Evolutionary conservation across 1,140 invertebrate species (phyloP), one percentile per base, ranked within the genome.

Genomic region (Charaxes varanes): DNA sequence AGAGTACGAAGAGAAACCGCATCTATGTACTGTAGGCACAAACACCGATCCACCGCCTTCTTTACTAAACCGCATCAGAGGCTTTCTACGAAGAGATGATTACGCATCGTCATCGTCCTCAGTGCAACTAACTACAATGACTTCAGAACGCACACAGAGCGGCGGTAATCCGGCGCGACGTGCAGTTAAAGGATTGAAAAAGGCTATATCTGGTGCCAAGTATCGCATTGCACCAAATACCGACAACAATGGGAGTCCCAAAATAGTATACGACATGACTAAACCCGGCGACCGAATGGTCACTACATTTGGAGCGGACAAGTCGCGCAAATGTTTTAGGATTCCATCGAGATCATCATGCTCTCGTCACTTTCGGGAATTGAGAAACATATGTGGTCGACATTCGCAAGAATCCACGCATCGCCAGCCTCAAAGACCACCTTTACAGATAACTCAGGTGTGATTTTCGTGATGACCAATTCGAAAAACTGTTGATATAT

Each of bases 401-500:
- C 22, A 71, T 50, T 70, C 66, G 36, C 47, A 47, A 3, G 55
- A 56, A 2, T 57, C 53, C 5, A 60, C 64, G 7, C 65, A 58
- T 4, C 62, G 61, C 1, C 72, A 71, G 16, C 62, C 69, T 0
- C 51, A 64, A 4, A 63, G 63, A 6, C 54, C 64, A 6, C 62
- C 65, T 6, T 61, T 79, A 38, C 74, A 80, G 55, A 73, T 78
- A 46, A 80, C 76, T 50, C 78, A 82, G 78, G 78, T 82, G 71
- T 82, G 73, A 77, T 40, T 26, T 24, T 11, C 8, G n/a, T 32
- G 41, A 38, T 46, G 42, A 42, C 41, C 35, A 21, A 4, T 3
- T 28, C 5, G 8, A 14, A 10, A 3, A 11, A 7, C 2, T 22
- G 8, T 3, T 15, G 27, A 10, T 28, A 7, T 15, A 14, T 15